Evolutionary conservation across 2,113 vertebrate genomes (phyloP).

Genomic region (Myotis yumanensis): DNA sequence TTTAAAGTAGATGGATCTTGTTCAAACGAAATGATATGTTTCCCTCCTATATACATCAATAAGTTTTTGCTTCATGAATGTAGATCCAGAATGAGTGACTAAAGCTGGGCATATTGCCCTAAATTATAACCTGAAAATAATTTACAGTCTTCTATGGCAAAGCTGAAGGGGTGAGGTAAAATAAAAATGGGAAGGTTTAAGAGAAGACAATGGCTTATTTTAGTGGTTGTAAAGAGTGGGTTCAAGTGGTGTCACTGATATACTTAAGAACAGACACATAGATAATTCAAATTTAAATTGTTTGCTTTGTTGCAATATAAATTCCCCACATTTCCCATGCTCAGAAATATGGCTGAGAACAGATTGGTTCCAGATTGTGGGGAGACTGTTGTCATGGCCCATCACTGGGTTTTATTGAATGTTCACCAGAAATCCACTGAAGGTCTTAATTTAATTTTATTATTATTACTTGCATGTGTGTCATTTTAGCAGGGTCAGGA

Average conservation of each 20-base stretch:
- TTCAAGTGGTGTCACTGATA: neutral
- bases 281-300: neutral
- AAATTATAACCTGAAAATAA: neutral
- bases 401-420: neutral
- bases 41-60: neutral
- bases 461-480: neutral
- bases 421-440: neutral
- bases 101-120: neutral
- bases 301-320: neutral
- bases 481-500: neutral
- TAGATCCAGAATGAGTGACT: neutral
- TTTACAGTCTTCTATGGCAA: neutral
- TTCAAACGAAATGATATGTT: neutral
- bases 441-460: neutral
- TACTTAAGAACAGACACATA: neutral
- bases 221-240: neutral
- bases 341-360: neutral
- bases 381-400: neutral
- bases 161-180: neutral
- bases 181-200: neutral
- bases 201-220: neutral
- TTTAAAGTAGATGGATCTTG: neutral
- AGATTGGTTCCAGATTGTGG: neutral
- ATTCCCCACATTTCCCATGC: neutral
- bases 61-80: neutral